Evolutionary conservation across 1,140 invertebrate genomes (phyloP).

Genomic region (Drosophila pandora): DNA sequence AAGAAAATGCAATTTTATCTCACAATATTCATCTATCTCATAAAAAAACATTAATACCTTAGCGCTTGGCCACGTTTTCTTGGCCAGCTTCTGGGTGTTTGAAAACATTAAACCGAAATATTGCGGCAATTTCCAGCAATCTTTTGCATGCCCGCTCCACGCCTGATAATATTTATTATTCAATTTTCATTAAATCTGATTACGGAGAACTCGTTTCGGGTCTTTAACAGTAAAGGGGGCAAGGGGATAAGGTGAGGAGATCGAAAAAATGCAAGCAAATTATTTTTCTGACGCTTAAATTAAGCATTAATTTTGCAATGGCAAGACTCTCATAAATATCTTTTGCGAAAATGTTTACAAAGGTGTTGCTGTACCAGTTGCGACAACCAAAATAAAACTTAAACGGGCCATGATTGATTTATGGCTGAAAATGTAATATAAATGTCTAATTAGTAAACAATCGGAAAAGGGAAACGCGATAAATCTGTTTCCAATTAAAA

Average conservation of each 20-base stretch:
- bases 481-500: slow-evolving; percentile 58
- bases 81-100: slow-evolving; percentile 38
- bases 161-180: slow-evolving; percentile 79
- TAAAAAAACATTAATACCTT: slow-evolving; percentile 16
- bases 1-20: slow-evolving; percentile 19
- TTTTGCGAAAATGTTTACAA: slow-evolving; percentile 53
- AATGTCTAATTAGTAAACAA: slow-evolving; percentile 58
- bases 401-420: slow-evolving; percentile 25
- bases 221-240: slow-evolving; percentile 4
- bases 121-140: slow-evolving; percentile 65
- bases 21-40: background rate
- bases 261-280: slow-evolving; percentile 65
- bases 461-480: slow-evolving; percentile 36
- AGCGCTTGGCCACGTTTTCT: slow-evolving; percentile 7
- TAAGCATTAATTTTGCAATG: slow-evolving; percentile 70
- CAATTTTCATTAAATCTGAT: slow-evolving; percentile 81
- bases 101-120: slow-evolving; percentile 38
- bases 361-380: slow-evolving; percentile 70
- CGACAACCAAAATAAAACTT: slow-evolving; percentile 44
- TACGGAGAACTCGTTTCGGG: slow-evolving; percentile 61
- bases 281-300: slow-evolving; percentile 75
- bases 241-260: slow-evolving; percentile 4
- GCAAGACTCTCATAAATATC: slow-evolving; percentile 61
- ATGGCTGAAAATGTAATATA: slow-evolving; percentile 43
- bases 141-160: slow-evolving; percentile 42